Evolutionary conservation across 2,888 invertebrate genomes (phyloP).

Genomic region (Hetaerina titia): DNA sequence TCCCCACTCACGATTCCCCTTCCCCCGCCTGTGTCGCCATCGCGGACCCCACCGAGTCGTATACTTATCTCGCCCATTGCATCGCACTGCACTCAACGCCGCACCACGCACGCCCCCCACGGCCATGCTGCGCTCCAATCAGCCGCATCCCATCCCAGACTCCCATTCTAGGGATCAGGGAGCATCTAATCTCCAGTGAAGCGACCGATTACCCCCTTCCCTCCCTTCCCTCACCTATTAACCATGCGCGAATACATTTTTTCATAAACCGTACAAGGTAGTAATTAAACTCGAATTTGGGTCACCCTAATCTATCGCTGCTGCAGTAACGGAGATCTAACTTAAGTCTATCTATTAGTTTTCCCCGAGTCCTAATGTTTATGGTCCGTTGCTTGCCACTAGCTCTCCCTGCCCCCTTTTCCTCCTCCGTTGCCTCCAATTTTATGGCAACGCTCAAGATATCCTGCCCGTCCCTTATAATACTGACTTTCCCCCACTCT

Average conservation of each 20-base stretch:
- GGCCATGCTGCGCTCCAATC: not conserved
- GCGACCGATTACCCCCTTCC: not conserved
- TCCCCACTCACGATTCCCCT: not conserved
- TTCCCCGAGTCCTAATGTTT: not conserved
- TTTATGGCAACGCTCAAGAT: too few species aligned
- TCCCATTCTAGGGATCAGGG: not conserved
- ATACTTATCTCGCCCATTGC: not conserved
- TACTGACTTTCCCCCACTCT: not conserved
- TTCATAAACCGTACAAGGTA: not conserved
- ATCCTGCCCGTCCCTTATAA: too few species aligned
- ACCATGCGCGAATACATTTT: not conserved
- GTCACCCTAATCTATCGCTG: not conserved
- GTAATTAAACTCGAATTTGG: slow-evolving; percentile 22
- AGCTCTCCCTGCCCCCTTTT: not conserved
- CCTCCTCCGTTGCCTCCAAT: too few species aligned
- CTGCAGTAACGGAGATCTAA: not conserved
- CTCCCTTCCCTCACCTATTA: not conserved
- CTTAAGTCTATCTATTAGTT: slow-evolving; percentile 1
- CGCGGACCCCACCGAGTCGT: not conserved
- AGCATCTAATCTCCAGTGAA: not conserved
- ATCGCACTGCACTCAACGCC: not conserved
- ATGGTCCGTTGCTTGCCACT: not conserved
- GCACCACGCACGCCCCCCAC: not conserved
- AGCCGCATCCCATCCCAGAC: not conserved
- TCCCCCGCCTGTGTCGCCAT: not conserved